phyloP scores from a whole-genome alignment of 2,797 vertebrate genomes.

The Leuciscus waleckii region DNA sequence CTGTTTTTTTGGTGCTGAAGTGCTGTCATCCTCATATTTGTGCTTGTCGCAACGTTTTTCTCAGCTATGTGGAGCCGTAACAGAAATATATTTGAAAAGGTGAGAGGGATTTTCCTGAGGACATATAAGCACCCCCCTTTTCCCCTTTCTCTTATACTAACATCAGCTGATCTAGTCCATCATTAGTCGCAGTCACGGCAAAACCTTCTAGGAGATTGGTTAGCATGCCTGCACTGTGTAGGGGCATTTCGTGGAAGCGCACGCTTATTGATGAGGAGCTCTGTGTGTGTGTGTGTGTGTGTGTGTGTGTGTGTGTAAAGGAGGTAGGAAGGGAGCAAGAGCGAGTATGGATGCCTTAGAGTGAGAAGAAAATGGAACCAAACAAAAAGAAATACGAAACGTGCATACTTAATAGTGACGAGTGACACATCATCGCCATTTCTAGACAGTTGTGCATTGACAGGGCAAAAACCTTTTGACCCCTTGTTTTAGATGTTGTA shows the following conservation, averaged over 20 bases:
- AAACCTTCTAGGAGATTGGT: conserved; percentile 43
- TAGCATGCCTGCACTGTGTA: conserved; percentile 45
- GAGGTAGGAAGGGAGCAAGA: conserved; percentile 37
- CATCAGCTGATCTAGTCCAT: conserved; percentile 64
- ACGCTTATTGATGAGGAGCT: conserved; percentile 48
- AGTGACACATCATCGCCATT: background rate
- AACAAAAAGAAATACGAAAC: conserved; percentile 27
- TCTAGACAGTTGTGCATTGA: conserved; percentile 16
- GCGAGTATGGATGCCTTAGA: conserved; percentile 18
- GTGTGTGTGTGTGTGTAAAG: conserved; percentile 39
- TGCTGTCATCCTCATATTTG: conserved; percentile 17
- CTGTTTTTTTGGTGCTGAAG: conserved; percentile 51
- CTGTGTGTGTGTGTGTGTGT: conserved; percentile 47
- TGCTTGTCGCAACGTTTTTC: conserved; percentile 2
- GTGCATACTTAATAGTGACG: conserved; percentile 37
- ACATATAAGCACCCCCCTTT: conserved; percentile 60
- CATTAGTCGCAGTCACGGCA: conserved; percentile 58
- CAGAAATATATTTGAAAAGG: conserved; percentile 31
- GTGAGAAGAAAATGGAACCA: conserved; percentile 28
- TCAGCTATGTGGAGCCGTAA: background rate
- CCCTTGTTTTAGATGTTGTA: conserved; percentile 3
- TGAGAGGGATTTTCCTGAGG: conserved; percentile 55
- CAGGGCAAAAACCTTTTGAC: conserved; percentile 38
- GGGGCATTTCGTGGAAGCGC: conserved; percentile 48
- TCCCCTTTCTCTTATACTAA: conserved; percentile 53